Conservation (phyloP, 2,888 invertebrate species). For the Pseudococcus jackbeardsleyi region DNA sequence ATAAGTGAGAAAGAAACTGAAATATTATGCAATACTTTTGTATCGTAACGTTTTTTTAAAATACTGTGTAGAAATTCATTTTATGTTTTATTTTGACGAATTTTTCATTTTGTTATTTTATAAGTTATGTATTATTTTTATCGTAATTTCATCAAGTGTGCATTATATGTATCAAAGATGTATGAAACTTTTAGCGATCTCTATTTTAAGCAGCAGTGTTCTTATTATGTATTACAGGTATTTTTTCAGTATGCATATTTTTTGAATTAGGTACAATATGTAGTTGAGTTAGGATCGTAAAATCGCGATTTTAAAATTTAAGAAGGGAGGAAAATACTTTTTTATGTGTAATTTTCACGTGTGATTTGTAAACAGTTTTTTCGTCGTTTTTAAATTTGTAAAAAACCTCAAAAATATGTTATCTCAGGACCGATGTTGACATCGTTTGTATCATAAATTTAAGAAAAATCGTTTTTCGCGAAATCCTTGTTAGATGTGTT, state of each 20-base stretch:
- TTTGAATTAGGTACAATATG: neutral
- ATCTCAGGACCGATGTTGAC: no score
- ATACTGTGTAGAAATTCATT: neutral
- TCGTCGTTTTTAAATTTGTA: no score
- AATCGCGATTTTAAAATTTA: no score
- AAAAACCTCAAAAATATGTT: no score
- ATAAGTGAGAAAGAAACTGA: conserved; percentile 64
- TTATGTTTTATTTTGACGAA: neutral
- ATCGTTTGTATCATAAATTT: no score
- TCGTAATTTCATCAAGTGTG: neutral
- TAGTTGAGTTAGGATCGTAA: no score
- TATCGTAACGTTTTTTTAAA: neutral
- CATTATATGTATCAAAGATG: neutral
- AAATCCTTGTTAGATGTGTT: no score
- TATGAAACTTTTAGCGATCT: neutral
- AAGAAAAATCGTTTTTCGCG: no score
- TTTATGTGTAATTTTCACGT: no score
- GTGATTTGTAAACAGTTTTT: no score
- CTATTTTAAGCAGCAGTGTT: neutral
- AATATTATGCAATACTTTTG: conserved; percentile 61
- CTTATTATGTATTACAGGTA: neutral
- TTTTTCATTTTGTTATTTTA: neutral
- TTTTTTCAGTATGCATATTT: neutral
- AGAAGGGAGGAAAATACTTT: no score
- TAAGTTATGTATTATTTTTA: neutral